Conservation (phyloP, 2,113 vertebrate genomes). For the Phyllopteryx taeniolatus region DNA sequence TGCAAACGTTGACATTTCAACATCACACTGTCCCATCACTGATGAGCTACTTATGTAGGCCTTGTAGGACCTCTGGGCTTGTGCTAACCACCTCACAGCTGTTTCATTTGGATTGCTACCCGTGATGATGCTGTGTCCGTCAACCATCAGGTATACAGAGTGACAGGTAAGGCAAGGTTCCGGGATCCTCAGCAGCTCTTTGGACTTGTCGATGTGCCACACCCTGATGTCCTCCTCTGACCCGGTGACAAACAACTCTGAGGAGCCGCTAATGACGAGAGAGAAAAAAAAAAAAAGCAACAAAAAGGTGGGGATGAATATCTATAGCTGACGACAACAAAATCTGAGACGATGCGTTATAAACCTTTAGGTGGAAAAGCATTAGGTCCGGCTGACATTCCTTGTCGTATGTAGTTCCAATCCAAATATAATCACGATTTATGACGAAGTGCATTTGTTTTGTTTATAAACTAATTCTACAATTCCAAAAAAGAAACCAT, state of each 20-base stretch:
- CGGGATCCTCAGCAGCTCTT: conserved; percentile 81
- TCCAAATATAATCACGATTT: not conserved
- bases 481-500: not conserved
- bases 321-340: not conserved
- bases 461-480: not conserved
- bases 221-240: conserved; percentile 83
- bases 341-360: not conserved
- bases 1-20: too few relatives aligned
- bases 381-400: not conserved
- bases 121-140: conserved; percentile 85
- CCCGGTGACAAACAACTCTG: conserved; percentile 86
- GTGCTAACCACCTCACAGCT: too few relatives aligned
- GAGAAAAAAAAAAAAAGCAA: conserved; percentile 3
- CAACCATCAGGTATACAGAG: conserved; percentile 77
- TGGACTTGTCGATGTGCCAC: conserved; percentile 78
- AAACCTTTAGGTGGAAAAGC: not conserved
- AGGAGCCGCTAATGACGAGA: conserved; percentile 72
- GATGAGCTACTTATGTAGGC: too few relatives aligned
- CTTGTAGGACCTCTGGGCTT: too few relatives aligned
- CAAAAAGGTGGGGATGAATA: not conserved
- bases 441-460: not conserved
- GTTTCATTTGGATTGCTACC: conserved; percentile 61
- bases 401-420: not conserved
- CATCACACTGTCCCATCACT: too few relatives aligned
- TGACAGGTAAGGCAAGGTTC: conserved; percentile 84